phyloP scores from a whole-genome alignment of 2,888 invertebrate species.

The Halictus ligatus region DNA sequence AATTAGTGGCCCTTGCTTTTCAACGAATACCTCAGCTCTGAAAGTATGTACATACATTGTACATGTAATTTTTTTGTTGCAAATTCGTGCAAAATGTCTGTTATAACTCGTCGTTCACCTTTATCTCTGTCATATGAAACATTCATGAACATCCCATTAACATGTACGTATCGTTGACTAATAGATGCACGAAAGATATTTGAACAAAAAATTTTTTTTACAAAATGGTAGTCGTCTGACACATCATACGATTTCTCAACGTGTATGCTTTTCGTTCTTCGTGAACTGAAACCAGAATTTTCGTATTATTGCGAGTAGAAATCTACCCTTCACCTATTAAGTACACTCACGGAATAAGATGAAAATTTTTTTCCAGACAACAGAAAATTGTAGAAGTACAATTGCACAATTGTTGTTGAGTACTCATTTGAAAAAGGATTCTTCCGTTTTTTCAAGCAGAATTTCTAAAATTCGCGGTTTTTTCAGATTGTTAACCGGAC shows the following conservation, averaged over 20 bases:
- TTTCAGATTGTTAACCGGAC: neutral
- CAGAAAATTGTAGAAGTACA: too few species aligned
- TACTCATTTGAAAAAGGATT: too few species aligned
- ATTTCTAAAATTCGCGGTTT: too few species aligned
- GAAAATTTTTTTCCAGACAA: too few species aligned
- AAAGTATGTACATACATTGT: neutral
- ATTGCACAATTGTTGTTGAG: too few species aligned
- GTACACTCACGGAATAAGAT: too few species aligned
- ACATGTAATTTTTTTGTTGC: neutral
- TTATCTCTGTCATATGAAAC: neutral
- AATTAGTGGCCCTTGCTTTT: neutral
- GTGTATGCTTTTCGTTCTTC: neutral
- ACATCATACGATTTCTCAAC: too few species aligned
- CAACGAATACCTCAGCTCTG: neutral
- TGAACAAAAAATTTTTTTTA: neutral
- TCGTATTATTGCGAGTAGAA: neutral
- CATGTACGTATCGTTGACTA: neutral
- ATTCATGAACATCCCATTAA: neutral
- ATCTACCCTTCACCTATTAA: neutral
- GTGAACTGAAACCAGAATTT: neutral
- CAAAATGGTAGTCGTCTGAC: too few species aligned
- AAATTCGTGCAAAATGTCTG: neutral
- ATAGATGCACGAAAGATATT: neutral
- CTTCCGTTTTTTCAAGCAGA: too few species aligned
- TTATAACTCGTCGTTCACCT: neutral